phyloP scores from a whole-genome alignment of 2,113 vertebrate species.

The Polyodon spathula region DNA sequence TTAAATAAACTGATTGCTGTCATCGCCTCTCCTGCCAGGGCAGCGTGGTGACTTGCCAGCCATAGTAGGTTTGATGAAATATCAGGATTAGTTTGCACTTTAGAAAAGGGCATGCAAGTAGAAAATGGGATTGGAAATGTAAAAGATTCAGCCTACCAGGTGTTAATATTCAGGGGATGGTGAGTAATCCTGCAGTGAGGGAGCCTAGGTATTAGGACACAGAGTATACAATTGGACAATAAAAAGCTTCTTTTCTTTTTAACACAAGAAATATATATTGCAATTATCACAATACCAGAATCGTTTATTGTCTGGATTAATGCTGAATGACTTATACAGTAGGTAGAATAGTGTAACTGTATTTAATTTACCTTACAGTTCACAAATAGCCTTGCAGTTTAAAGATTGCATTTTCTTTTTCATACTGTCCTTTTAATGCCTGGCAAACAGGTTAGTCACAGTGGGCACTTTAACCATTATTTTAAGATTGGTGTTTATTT shows the following conservation, averaged over 20 bases:
- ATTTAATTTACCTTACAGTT: not conserved
- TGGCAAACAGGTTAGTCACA: too few relatives aligned
- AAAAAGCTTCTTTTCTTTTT: too few relatives aligned
- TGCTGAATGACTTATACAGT: not conserved
- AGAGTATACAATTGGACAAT: not conserved
- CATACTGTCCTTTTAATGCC: too few relatives aligned
- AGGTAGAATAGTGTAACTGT: not conserved
- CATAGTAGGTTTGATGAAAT: not conserved
- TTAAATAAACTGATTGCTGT: not conserved
- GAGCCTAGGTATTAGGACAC: not conserved
- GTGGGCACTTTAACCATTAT: too few relatives aligned
- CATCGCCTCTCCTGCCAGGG: not conserved
- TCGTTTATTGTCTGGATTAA: too few relatives aligned
- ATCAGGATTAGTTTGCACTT: not conserved
- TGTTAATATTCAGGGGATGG: not conserved
- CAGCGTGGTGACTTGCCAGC: not conserved
- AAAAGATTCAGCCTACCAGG: not conserved
- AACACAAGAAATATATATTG: too few relatives aligned
- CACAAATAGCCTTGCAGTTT: not conserved
- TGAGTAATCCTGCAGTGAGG: slow-evolving; percentile 3
- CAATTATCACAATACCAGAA: too few relatives aligned
- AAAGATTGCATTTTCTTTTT: too few relatives aligned
- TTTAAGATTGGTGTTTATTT: too few relatives aligned
- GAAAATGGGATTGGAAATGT: not conserved
- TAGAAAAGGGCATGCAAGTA: not conserved